Evolutionary conservation across 2,888 invertebrate genomes (phyloP), one percentile per base, ranked within the genome.

Genomic region (Idaea biselata): DNA sequence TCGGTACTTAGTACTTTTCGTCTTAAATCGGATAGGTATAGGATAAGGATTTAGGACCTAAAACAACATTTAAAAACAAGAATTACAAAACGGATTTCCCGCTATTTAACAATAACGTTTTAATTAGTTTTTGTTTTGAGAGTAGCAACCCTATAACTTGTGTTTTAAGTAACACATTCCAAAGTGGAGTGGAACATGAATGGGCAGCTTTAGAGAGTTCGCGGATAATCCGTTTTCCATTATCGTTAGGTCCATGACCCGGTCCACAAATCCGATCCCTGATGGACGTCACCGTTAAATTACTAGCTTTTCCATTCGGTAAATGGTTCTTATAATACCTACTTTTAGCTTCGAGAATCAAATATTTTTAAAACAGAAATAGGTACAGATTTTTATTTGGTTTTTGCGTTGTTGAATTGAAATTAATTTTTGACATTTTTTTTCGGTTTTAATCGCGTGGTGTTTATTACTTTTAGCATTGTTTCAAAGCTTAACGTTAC

Each of bases 141-240:
- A 14, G 32, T 18, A 16, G 32, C 33, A 5, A 11, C 17, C 33
- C 32, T 44, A 25, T 55, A 31, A 60, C 56, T 32, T 56, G 55
- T 32, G 60, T 56, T 44, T 44, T 65, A 74, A 73, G 71, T 68
- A 73, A 75, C 44, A 44, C 44, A 44, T 44, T 44, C 44, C 44
- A 44, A 69, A 67, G 72, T 64, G 68, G 73, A 72, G 72, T 73
- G 44, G 11, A 44, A 44, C 44, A 44, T 44, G 14, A 44, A 44
- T 44, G 44, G 70, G 68, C 58, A 69, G 78, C 73, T 80, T 75
- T 76, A 77, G 74, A 74, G 76, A 75, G 78, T 77, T 76, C 73
- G 69, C 72, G 67, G 68, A 74, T 83, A 84, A 84, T 85, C 84
- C 86, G 73, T 80, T 84, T 83, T 83, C 84, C 83, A 85, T 85